phyloP scores from a whole-genome alignment of 2,888 invertebrate species.

The Caenorhabditis parvicauda region DNA sequence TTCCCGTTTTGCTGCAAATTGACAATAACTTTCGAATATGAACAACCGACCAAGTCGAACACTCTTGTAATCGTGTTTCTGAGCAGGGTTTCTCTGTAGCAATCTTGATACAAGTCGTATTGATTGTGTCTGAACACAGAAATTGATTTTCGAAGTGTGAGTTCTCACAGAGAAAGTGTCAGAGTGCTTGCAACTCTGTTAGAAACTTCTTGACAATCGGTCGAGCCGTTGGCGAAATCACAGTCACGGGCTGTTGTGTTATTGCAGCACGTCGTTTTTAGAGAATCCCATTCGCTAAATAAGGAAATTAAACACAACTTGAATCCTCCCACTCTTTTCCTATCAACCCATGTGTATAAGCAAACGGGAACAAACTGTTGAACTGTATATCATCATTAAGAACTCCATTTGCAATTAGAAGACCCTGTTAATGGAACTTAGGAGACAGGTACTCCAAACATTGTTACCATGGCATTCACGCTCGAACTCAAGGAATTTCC shows the following conservation, averaged over 20 bases:
- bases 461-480: conserved; percentile 9
- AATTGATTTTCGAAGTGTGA: too few relatives aligned
- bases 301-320: background rate
- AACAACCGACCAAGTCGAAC: background rate
- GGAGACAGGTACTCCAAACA: background rate
- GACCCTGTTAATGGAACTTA: conserved; percentile 14
- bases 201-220: conserved; percentile 11
- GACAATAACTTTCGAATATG: background rate
- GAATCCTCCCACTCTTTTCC: conserved; percentile 31
- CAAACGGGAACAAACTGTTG: conserved; percentile 32
- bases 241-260: conserved; percentile 19
- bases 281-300: conserved; percentile 41
- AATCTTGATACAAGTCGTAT: conserved; percentile 35
- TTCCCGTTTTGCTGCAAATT: conserved; percentile 10
- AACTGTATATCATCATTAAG: conserved; percentile 29
- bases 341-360: conserved; percentile 36
- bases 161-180: background rate
- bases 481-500: too few relatives aligned
- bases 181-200: conserved; percentile 23
- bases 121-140: conserved; percentile 19
- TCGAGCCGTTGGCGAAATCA: conserved; percentile 20
- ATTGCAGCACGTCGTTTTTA: conserved; percentile 28
- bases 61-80: background rate
- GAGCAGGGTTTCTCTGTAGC: conserved; percentile 23
- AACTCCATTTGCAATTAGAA: conserved; percentile 43